phyloP scores from a whole-genome alignment of 1,140 invertebrate species.

The Mercenaria mercenaria region DNA sequence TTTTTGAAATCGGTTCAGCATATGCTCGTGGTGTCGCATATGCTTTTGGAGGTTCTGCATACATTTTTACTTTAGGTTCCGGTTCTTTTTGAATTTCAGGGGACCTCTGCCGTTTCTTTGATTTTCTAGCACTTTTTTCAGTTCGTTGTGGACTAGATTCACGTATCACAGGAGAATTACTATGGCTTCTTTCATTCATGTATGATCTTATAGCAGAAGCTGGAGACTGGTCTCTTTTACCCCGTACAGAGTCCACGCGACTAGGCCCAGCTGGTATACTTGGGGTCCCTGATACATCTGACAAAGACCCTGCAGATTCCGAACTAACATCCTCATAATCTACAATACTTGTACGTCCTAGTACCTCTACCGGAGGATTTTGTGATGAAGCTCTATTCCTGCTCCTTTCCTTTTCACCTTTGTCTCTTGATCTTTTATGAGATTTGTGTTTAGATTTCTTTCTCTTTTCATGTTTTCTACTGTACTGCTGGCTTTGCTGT shows the following conservation, averaged over 20 bases:
- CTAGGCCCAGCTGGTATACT: slow-evolving; percentile 61
- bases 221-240: slow-evolving; percentile 76
- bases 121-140: slow-evolving; percentile 71
- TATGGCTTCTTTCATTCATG: slow-evolving; percentile 76
- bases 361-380: slow-evolving; percentile 33
- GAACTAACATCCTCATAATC: slow-evolving; percentile 84
- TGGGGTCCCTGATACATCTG: slow-evolving; percentile 46
- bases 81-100: slow-evolving; percentile 68
- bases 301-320: slow-evolving; percentile 75
- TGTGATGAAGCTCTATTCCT: slow-evolving; percentile 46
- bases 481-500: slow-evolving; percentile 39
- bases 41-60: slow-evolving; percentile 71
- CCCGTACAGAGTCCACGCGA: slow-evolving; percentile 58
- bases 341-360: slow-evolving; percentile 73
- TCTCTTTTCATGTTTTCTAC: slow-evolving; percentile 73
- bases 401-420: slow-evolving; percentile 66
- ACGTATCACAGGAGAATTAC: slow-evolving; percentile 74
- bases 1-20: slow-evolving; percentile 69
- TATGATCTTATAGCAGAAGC: slow-evolving; percentile 79
- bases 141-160: slow-evolving; percentile 70
- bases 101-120: slow-evolving; percentile 73
- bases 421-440: slow-evolving; percentile 71
- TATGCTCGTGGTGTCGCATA: slow-evolving; percentile 70
- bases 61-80: slow-evolving; percentile 61
- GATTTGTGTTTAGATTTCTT: slow-evolving; percentile 74